Conservation (phyloP, 2,797 vertebrate genomes). For the Sebastes matsubarae region DNA sequence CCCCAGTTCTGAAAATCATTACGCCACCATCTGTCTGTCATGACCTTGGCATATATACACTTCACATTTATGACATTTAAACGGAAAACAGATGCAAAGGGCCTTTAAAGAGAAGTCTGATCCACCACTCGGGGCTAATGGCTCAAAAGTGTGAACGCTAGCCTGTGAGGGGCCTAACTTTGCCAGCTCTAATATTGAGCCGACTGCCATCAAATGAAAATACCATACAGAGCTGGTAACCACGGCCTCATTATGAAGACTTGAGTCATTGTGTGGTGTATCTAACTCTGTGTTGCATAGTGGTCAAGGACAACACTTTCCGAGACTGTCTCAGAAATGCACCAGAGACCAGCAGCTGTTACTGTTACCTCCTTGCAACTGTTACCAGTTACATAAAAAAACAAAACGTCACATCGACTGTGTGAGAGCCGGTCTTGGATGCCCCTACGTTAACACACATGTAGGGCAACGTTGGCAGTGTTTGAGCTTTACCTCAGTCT, state of each 20-base stretch:
- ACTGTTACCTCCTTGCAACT: neutral
- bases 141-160: slow-evolving; percentile 69
- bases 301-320: neutral
- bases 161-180: slow-evolving; percentile 56
- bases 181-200: slow-evolving; percentile 17
- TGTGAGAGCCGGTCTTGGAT: neutral
- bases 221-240: slow-evolving; percentile 31
- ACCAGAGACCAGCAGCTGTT: too few relatives aligned
- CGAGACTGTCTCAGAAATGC: neutral
- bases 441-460: neutral
- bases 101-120: slow-evolving; percentile 62
- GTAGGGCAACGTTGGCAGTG: neutral
- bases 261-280: neutral
- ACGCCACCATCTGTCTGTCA: slow-evolving; percentile 75
- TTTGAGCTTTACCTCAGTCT: neutral
- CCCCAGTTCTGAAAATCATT: slow-evolving; percentile 68
- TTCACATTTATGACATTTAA: slow-evolving; percentile 71
- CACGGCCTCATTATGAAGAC: slow-evolving; percentile 45
- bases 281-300: neutral
- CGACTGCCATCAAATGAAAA: slow-evolving; percentile 53
- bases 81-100: slow-evolving; percentile 72
- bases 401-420: neutral
- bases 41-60: slow-evolving; percentile 70
- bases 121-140: slow-evolving; percentile 66
- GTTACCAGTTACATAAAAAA: neutral